Evolutionary conservation across 2,113 vertebrate genomes (phyloP).

Genomic region (Halcyon malimbica): DNA sequence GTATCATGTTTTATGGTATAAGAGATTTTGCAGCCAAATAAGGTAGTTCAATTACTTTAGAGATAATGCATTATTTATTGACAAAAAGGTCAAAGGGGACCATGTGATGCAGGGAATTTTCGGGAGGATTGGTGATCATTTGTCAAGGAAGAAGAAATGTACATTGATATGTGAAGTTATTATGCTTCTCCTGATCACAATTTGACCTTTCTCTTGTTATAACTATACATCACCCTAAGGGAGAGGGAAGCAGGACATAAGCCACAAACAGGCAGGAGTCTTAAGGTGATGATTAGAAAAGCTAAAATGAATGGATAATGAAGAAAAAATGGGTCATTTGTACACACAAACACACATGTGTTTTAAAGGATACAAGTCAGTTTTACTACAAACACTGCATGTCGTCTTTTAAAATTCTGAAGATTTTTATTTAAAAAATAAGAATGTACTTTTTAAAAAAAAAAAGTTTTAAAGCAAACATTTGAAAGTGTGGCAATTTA

Average conservation of each 20-base stretch:
- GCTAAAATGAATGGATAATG: neutral
- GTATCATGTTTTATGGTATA: conserved; percentile 20
- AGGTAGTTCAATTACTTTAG: conserved; percentile 32
- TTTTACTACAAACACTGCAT: neutral
- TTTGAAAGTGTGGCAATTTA: neutral
- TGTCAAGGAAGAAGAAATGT: conserved; percentile 58
- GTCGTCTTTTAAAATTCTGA: neutral
- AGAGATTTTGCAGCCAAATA: conserved; percentile 43
- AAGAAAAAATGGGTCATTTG: neutral
- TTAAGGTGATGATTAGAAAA: conserved; percentile 4
- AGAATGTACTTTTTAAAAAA: neutral
- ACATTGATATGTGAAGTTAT: conserved; percentile 57
- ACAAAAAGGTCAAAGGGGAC: conserved; percentile 66
- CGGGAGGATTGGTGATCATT: conserved; percentile 46
- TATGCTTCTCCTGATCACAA: conserved; percentile 38
- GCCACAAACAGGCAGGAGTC: neutral
- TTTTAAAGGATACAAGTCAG: neutral
- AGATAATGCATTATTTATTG: conserved; percentile 71
- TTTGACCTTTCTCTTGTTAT: conserved; percentile 56
- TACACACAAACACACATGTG: neutral
- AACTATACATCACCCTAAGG: conserved; percentile 39
- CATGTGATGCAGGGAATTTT: conserved; percentile 50
- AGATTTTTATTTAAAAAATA: neutral
- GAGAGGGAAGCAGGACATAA: conserved; percentile 10
- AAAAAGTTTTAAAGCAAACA: neutral